Percentiles rank a stretch among this genome's conserved stretches.
Conservation (phyloP, 1,140 invertebrate genomes). For the Solenopsis fugax region DNA sequence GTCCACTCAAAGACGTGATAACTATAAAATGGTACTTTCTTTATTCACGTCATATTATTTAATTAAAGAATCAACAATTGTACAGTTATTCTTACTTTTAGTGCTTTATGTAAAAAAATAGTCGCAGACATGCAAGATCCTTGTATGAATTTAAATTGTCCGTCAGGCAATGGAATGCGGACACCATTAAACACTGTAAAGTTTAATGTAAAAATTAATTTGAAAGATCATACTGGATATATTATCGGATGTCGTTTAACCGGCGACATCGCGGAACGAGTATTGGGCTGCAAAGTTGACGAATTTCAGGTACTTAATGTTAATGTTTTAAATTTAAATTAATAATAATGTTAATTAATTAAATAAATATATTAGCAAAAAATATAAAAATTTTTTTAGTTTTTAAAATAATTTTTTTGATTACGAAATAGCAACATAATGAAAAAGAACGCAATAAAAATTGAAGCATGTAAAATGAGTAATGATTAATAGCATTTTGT, state of each 20-base stretch:
- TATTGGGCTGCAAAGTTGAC: slow-evolving; percentile 77
- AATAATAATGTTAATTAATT: background rate
- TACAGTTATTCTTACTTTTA: slow-evolving; percentile 60
- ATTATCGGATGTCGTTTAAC: slow-evolving; percentile 83
- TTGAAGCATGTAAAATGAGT: background rate
- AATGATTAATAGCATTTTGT: background rate
- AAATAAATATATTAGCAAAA: background rate
- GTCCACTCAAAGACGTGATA: slow-evolving; percentile 66
- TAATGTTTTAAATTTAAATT: no score
- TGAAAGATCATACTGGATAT: slow-evolving; percentile 85
- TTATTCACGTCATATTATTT: background rate
- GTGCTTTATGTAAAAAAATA: slow-evolving; percentile 82
- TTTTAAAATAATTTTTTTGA: background rate
- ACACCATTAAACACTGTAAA: slow-evolving; percentile 77
- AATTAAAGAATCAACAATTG: background rate
- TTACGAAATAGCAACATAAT: background rate
- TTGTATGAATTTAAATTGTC: slow-evolving; percentile 85
- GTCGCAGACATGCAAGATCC: slow-evolving; percentile 78
- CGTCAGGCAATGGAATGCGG: slow-evolving; percentile 83
- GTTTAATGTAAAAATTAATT: slow-evolving; percentile 83
- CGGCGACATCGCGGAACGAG: slow-evolving; percentile 80
- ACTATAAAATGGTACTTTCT: slow-evolving; percentile 80
- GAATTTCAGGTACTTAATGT: slow-evolving; percentile 79
- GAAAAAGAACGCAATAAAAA: background rate
- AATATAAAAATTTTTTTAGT: background rate